Base-by-base conservation (phyloP, 2,888 invertebrate species). In the Eilema sororculum region DNA sequence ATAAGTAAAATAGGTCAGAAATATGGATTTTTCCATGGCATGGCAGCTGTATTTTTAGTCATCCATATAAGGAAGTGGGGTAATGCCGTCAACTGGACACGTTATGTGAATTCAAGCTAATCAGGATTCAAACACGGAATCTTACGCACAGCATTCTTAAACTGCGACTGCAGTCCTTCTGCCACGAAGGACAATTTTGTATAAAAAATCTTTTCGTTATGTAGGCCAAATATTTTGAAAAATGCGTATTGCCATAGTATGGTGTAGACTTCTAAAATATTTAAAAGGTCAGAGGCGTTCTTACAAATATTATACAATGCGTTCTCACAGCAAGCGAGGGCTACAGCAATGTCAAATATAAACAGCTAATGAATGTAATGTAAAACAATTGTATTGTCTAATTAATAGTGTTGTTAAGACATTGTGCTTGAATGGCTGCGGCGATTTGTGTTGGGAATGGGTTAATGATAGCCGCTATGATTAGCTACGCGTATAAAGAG, bases 281-380 rank as follows among this genome's bases (percentile, higher is more conserved):
- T 25, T 25, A 24, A 62, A 67, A 67, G 16, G 25, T 33, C 56
- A 61, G 12, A 56, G 16, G 25, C 24, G 28, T 24, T 75, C 71
- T 79, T 77, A 75, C 16, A 73, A 74, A 67, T 78, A 65, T 80
- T 82, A 84, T 82, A 84, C 78, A 83, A 85, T 80, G 63, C 60
- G 68, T 71, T 67, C 72, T 77, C 77, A 78, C 81, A 68, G 28
- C 3, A 13, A 13, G 20, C 22, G 66, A 65, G 60, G 65, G 65
- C 61, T 22, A 61, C 9, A 13, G 41, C 69, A 69, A 69, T 69
- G 69, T 65, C 69, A 65, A 65, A 65, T 65, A 28, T 72, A 41
- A 78, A 66, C 66, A 60, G 60, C 10, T 59, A 69, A 65, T 59
- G 60, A 69, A 56, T 60, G 59, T 68, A 71, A 62, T 59, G 24